Evolutionary conservation across 1,140 invertebrate genomes (phyloP).

Genomic region (Adoxophyes honmai): DNA sequence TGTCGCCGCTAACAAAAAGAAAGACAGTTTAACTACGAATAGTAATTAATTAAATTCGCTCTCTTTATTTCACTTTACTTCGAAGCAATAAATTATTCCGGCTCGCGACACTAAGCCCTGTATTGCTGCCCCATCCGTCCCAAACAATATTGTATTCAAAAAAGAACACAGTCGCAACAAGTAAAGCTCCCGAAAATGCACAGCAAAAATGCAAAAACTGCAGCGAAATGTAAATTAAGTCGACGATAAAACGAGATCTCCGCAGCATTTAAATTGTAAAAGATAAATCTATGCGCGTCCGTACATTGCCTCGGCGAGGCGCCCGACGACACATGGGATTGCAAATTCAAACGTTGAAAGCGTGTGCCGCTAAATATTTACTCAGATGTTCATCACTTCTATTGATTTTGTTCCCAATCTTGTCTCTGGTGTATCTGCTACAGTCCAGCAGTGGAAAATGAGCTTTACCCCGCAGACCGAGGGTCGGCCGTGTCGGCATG

Average conservation of each 20-base stretch:
- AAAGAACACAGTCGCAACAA: background rate
- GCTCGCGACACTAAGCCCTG: too few species aligned
- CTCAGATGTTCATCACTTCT: constrained; percentile 12
- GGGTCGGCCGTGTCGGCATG: too few species aligned
- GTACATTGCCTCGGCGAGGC: background rate
- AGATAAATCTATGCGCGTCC: background rate
- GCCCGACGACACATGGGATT: background rate
- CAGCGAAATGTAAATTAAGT: constrained; percentile 14
- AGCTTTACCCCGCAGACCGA: too few species aligned
- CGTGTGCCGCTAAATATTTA: constrained; percentile 10
- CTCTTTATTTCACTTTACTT: constrained; percentile 1
- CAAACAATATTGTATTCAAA: constrained; percentile 4
- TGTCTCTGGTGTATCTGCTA: background rate
- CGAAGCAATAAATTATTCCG: too few species aligned
- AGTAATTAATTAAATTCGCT: constrained; percentile 9
- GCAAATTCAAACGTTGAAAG: background rate
- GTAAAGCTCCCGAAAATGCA: background rate
- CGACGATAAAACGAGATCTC: constrained; percentile 10
- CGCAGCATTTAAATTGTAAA: constrained; percentile 15
- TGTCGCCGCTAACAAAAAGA: constrained; percentile 4
- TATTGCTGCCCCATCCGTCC: background rate
- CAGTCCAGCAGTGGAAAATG: background rate
- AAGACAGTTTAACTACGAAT: constrained; percentile 12
- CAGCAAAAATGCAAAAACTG: background rate
- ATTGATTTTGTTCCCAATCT: constrained; percentile 12